Conservation (phyloP, 2,113 vertebrate species). For the Actenoides hombroni region DNA sequence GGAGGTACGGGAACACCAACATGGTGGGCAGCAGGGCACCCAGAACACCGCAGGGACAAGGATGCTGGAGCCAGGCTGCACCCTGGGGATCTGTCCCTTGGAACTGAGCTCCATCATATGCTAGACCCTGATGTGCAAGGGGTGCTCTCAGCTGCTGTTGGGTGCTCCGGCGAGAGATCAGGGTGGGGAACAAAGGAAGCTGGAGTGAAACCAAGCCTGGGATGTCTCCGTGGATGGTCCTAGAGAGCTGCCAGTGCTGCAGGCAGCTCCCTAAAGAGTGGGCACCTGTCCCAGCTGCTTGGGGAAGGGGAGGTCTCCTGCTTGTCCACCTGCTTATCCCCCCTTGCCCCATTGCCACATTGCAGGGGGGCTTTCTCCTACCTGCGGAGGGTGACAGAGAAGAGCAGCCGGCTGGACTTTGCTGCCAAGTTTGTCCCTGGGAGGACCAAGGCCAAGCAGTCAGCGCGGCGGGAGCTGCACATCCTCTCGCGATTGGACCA, state of each 20-base stretch:
- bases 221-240: neutral
- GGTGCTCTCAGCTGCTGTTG: neutral
- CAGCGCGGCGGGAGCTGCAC: conserved; percentile 84
- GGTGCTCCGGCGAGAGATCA: neutral
- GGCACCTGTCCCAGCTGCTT: neutral
- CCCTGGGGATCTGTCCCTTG: rapidly evolving
- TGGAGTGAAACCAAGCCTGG: neutral
- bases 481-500: conserved; percentile 91
- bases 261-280: neutral
- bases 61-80: neutral
- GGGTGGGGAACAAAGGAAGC: rapidly evolving
- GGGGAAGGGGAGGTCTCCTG: neutral
- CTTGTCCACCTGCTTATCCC: neutral
- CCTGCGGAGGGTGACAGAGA: conserved; percentile 89
- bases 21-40: rapidly evolving
- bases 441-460: conserved; percentile 87
- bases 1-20: conserved; percentile 73
- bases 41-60: neutral
- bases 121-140: neutral
- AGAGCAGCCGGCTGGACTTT: conserved; percentile 83
- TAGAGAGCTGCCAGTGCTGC: neutral
- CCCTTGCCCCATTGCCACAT: neutral
- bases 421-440: conserved; percentile 94
- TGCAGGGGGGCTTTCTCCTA: conserved; percentile 96
- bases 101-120: neutral